A percentile compares a stretch with the other conserved stretches of the same genome.
These are phyloP conservation scores for Schizaphis graminum DNA, from an alignment of 2,888 invertebrate species.

Conservation along the genomic window DNA sequence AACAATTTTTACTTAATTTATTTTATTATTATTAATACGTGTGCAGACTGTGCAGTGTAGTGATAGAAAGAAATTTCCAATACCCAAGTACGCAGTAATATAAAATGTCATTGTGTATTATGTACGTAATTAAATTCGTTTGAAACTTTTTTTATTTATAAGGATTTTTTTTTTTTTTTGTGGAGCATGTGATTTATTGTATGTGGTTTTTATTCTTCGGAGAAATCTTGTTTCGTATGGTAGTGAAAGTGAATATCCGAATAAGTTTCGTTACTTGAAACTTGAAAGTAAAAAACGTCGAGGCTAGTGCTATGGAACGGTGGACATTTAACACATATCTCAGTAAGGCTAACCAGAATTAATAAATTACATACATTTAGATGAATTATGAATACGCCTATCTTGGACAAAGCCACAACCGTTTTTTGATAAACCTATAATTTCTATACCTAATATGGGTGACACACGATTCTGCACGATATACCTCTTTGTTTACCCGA, in stretches of 20 bases:
- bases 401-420: not conserved
- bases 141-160: not conserved
- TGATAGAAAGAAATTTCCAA: not conserved
- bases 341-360: not conserved
- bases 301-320: not conserved
- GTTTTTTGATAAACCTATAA: not conserved
- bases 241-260: not conserved
- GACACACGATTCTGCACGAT: too few species aligned
- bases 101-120: not conserved
- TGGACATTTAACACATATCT: not conserved
- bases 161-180: not conserved
- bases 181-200: not conserved
- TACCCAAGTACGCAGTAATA: not conserved
- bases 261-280: not conserved
- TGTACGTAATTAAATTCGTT: not conserved
- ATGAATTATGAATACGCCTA: not conserved
- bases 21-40: not conserved
- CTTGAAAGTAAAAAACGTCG: not conserved
- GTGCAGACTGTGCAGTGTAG: not conserved
- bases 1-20: not conserved
- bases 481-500: too few species aligned
- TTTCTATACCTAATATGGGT: too few species aligned
- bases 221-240: not conserved
- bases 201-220: not conserved
- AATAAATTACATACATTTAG: not conserved